Evolutionary conservation across 2,113 vertebrate genomes (phyloP), one percentile per base, ranked within the genome.

Genomic region (Xenotilapia flavipinnis): DNA sequence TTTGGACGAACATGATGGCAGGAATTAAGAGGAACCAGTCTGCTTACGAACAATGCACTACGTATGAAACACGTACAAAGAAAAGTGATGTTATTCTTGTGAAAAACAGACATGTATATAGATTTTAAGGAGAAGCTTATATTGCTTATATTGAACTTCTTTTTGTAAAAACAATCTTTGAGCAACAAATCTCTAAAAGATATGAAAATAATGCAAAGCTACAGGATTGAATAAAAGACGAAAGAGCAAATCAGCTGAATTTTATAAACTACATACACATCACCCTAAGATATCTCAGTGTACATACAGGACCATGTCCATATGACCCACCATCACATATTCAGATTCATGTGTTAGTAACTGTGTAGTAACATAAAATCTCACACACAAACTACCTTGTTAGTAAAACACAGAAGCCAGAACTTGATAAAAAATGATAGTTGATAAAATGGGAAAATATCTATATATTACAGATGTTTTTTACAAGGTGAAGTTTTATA

Each of bases 1-100:
- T 93, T 95, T 94, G 94, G 90, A 95, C 80, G 79, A 90, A 91
- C 87, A 89, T 84, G 79, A 82, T 26, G 65, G 81, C 83, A 86
- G 51, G 3, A 2, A 77, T 85, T 21, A 58, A 58, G 15, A 73
- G 14, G 49, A 82, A 28, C 6, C 49, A 80, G 54, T 26, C 13
- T 65, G 13, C 38, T 79, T 83, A 55, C 10, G 2, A 87, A 87
- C 60, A 75, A 10, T 70, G 36, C 4, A 80, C 70, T 26, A 7
- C 6, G 6, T 6, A 26, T 6, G 38, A 53, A 88, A 33, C 23
- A 53, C 31, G 7, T 4, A 53, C 1, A 65, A 31, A 75, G 31
- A 26, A 77, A 45, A 60, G 12, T 45, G 2, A 33, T 13, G 42
- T 11, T 75, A 49, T 75, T 31, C 42, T 75, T 75, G 70, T 75